Evolutionary conservation across 2,888 invertebrate genomes (phyloP).

Genomic region (Eristalis pertinax): DNA sequence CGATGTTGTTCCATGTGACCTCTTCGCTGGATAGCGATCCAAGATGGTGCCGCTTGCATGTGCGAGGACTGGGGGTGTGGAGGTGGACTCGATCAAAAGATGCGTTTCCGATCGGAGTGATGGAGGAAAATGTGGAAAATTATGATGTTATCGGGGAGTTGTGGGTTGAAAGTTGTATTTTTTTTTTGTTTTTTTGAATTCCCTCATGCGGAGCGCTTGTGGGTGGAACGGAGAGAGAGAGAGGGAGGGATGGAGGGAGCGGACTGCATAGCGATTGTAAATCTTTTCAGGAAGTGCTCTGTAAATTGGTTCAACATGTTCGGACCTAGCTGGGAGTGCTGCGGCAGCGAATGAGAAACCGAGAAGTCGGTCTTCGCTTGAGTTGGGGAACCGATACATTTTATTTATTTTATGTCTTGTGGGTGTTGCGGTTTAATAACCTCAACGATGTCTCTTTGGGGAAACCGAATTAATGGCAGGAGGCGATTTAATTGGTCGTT

Average conservation of each 20-base stretch:
- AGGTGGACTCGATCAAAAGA: conserved; percentile 42
- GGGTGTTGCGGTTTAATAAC: not conserved
- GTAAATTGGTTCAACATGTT: conserved; percentile 37
- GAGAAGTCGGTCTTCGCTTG: not conserved
- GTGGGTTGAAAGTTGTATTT: not conserved
- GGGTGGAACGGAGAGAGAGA: not conserved
- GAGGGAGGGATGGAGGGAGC: not conserved
- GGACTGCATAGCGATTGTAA: conserved; percentile 28
- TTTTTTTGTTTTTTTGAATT: conserved; percentile 3
- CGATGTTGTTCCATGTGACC: conserved; percentile 51
- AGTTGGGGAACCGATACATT: not conserved
- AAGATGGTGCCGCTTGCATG: conserved; percentile 9
- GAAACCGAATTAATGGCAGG: not conserved
- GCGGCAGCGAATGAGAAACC: not conserved
- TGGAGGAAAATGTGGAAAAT: conserved; percentile 57
- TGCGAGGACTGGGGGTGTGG: not conserved
- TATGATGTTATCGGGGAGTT: conserved; percentile 47
- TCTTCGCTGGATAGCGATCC: conserved; percentile 40
- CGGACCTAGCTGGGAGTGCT: not conserved
- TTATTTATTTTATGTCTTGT: not conserved
- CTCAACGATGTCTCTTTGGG: not conserved
- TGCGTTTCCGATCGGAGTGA: conserved; percentile 56
- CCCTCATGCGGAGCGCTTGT: conserved; percentile 6
- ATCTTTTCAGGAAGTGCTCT: conserved; percentile 10
- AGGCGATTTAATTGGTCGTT: not conserved